Percentiles rank a stretch among this genome's conserved stretches.
Evolutionary conservation across 1,140 invertebrate species (phyloP).

Genomic region (Diorhabda carinulata): DNA sequence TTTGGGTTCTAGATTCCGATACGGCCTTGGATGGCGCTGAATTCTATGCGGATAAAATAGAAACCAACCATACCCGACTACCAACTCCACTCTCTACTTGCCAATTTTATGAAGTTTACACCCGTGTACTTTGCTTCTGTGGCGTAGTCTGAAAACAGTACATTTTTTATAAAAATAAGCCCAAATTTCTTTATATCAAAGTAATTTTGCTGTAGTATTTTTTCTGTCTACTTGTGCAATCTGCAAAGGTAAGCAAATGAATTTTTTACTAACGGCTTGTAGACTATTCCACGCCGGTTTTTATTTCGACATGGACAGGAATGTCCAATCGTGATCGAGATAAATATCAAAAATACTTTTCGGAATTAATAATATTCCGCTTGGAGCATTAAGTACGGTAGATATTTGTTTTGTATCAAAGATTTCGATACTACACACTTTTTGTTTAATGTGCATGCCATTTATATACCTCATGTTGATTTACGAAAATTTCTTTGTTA

Average conservation of each 20-base stretch:
- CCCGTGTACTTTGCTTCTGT: slow-evolving; percentile 22
- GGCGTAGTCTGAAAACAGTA: slow-evolving; percentile 19
- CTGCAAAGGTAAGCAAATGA: slow-evolving; percentile 25
- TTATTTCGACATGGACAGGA: slow-evolving; percentile 25
- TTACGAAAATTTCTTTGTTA: too few species aligned
- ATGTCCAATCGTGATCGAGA: slow-evolving; percentile 11
- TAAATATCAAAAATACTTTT: slow-evolving; percentile 3
- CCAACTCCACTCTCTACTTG: slow-evolving; percentile 12
- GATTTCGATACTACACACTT: too few species aligned
- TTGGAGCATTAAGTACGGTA: too few species aligned
- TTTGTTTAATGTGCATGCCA: too few species aligned
- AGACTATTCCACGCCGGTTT: slow-evolving; percentile 28
- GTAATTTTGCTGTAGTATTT: slow-evolving; percentile 18
- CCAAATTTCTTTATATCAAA: slow-evolving; percentile 21
- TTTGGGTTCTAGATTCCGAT: slow-evolving; percentile 30
- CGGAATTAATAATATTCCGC: neutral
- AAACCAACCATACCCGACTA: slow-evolving; percentile 17
- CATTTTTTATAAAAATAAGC: slow-evolving; percentile 17
- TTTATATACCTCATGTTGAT: too few species aligned
- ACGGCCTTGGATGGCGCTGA: slow-evolving; percentile 32
- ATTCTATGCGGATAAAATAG: slow-evolving; percentile 23
- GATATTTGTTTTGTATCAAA: too few species aligned
- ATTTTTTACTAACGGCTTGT: slow-evolving; percentile 17
- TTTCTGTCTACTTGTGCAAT: slow-evolving; percentile 5
- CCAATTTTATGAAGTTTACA: slow-evolving; percentile 36